phyloP scores from a whole-genome alignment of 2,797 vertebrate genomes.

The Geotrypetes seraphini region DNA sequence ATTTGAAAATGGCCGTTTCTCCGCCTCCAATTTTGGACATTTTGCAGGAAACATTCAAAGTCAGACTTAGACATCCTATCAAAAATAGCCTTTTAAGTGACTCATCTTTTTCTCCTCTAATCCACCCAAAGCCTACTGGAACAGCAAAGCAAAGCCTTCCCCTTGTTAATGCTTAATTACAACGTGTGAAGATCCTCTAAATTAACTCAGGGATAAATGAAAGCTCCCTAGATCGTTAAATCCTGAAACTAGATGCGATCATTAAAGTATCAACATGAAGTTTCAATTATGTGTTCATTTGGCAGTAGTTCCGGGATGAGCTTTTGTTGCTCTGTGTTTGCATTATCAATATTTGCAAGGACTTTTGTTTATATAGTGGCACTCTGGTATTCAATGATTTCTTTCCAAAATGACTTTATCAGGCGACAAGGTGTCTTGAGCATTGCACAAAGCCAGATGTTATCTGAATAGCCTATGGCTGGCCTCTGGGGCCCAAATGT shows the following conservation, averaged over 20 bases:
- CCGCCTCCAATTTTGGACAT: no score
- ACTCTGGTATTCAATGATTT: no score
- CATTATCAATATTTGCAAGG: not conserved
- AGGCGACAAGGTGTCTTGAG: not conserved
- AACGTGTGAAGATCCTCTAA: no score
- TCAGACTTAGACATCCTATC: no score
- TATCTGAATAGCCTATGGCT: conserved; percentile 2
- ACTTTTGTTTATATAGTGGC: not conserved
- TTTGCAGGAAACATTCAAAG: no score
- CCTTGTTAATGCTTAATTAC: no score
- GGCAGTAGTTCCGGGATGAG: not conserved
- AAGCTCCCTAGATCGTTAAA: conserved; percentile 26
- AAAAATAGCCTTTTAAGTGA: no score
- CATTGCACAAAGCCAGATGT: not conserved
- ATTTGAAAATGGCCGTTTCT: no score
- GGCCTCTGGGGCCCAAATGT: not conserved
- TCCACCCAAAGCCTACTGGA: no score
- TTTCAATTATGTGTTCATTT: no score
- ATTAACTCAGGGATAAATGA: conserved; percentile 32
- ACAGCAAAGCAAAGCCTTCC: no score
- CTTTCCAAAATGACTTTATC: conserved; percentile 17
- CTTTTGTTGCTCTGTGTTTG: not conserved
- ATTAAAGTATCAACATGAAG: conserved; percentile 28
- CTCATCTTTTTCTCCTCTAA: no score
- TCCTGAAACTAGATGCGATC: conserved; percentile 40